Percentiles rank a stretch among this genome's conserved stretches.
Evolutionary conservation across 2,113 vertebrate species (phyloP).

Genomic region (Istiophorus platypterus): DNA sequence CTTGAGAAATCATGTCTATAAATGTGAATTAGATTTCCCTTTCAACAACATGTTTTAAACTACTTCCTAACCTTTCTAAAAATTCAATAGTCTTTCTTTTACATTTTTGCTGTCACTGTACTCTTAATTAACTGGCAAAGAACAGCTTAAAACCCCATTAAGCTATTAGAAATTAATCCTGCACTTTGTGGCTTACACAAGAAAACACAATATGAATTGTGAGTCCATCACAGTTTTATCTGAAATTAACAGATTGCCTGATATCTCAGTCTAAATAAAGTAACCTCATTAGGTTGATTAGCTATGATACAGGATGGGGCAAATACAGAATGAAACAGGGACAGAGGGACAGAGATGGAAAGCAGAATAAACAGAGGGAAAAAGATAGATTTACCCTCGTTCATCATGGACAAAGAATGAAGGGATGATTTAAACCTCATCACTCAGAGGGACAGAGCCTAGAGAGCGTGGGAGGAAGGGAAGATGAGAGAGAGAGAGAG

Average conservation of each 20-base stretch:
- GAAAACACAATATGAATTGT: neutral
- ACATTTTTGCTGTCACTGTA: no score
- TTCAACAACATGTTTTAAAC: no score
- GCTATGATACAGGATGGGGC: conserved; percentile 13
- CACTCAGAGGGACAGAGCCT: conserved; percentile 56
- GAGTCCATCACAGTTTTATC: conserved; percentile 39
- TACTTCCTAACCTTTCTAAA: no score
- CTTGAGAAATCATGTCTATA: no score
- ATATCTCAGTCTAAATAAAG: conserved; percentile 50
- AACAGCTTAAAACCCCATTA: neutral
- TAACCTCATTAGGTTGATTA: conserved; percentile 60
- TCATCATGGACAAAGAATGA: conserved; percentile 64
- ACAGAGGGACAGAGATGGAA: conserved; percentile 65
- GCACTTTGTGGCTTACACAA: neutral
- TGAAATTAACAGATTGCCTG: conserved; percentile 27
- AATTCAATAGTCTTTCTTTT: no score
- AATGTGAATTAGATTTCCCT: no score
- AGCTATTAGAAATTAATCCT: neutral
- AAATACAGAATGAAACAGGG: conserved; percentile 36
- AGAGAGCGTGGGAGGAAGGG: conserved; percentile 7
- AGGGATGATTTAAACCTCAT: conserved; percentile 80
- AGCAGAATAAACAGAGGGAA: conserved; percentile 72
- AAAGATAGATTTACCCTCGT: conserved; percentile 59
- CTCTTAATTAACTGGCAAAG: neutral
- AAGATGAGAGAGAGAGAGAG: neutral